Conservation (phyloP, 2,113 vertebrate genomes). For the Cavia porcellus region DNA sequence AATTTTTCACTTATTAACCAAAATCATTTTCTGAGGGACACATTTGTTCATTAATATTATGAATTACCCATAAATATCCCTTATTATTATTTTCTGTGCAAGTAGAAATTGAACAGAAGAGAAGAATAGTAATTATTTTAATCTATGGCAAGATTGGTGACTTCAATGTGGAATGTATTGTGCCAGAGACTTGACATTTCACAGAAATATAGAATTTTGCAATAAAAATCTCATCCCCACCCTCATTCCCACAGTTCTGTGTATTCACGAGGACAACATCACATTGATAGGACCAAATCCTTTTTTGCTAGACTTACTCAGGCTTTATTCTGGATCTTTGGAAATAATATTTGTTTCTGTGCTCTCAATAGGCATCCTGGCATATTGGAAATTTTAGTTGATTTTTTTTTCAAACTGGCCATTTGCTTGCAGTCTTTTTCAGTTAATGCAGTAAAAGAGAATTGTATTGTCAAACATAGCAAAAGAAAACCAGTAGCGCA, state of each 20-base stretch:
- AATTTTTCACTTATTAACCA: constrained; percentile 80
- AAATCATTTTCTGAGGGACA: constrained; percentile 65
- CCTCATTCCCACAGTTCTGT: neutral
- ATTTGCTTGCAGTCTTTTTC: constrained; percentile 78
- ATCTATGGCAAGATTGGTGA: constrained; percentile 8
- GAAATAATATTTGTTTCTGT: constrained; percentile 75
- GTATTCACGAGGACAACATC: constrained; percentile 43
- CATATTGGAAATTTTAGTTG: constrained; percentile 32
- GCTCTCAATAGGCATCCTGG: constrained; percentile 76
- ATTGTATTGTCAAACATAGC: constrained; percentile 75
- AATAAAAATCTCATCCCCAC: neutral
- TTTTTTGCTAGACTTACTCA: neutral
- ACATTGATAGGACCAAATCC: constrained; percentile 75
- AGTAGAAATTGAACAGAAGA: constrained; percentile 3
- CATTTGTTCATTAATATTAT: constrained; percentile 82
- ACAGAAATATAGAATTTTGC: constrained; percentile 62
- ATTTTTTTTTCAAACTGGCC: constrained; percentile 78
- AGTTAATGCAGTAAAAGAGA: constrained; percentile 69
- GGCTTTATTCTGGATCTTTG: constrained; percentile 63
- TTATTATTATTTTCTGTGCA: constrained; percentile 68
- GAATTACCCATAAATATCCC: constrained; percentile 72
- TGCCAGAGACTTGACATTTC: constrained; percentile 58
- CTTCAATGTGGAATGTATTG: neutral
- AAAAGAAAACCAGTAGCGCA: constrained; percentile 75
- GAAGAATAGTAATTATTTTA: constrained; percentile 60